Base-by-base conservation (phyloP, 2,797 vertebrate species). In the Sebastes flavidus region DNA sequence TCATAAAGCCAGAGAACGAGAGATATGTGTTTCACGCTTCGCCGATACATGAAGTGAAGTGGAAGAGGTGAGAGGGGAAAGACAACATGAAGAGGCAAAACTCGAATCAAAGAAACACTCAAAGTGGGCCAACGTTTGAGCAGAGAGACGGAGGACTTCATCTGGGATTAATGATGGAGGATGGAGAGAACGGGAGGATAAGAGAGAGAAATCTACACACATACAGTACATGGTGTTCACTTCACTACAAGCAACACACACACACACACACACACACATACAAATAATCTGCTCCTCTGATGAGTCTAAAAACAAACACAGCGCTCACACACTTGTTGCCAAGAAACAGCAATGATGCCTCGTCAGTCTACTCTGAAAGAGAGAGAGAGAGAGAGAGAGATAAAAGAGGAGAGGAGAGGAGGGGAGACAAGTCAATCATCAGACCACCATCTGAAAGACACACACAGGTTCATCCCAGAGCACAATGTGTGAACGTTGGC, bases 271-370 rank as follows among this genome's bases (percentile, higher is more conserved):
- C 27, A 66, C 36, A 59, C 54, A 84, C 16, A 75, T 67, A 78
- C 69, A 62, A 74, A 52, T 59, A 75, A 82, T 83, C 74, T 61
- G 34, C 79, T 27, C 75, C 69, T 81, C 61, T 82, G 81, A 90
- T 88, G 58, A 81, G 78, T 77, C 83, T 85, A 87, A 92, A 90
- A 90, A 89, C 88, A 90, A 91, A 92, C 85, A 90, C 72, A 1
- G 78, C 80, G 83, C 72, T 68, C 75, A 86, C 90, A 94, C 89
- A 94, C 90, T 83, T 93, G 95, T 96, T 96, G 92, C 95, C 91
- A 93, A 77, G 95, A 92, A 95, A 96, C 95, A 93, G 86, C 86
- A 81, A 95, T 87, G 93, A 91, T 87, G 84, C 81, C 83, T 88
- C 74, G 89, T 93, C 87, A 72, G 77, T 76, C 58, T 61, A 72